Evolutionary conservation across 2,797 vertebrate species (phyloP).

Genomic region (Leptodactylus fallax): DNA sequence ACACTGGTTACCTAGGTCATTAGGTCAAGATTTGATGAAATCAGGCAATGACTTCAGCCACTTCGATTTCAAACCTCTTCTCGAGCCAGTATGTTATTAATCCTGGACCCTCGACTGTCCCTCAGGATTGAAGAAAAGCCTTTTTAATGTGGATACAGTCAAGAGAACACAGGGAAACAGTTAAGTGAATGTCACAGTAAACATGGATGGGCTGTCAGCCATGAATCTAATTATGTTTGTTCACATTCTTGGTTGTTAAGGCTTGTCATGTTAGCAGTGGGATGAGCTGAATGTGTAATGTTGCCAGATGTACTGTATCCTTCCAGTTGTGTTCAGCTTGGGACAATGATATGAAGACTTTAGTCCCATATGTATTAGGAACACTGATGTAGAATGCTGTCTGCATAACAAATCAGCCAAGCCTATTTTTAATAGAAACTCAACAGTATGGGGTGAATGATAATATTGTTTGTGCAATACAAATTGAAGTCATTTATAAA

Average conservation of each 20-base stretch:
- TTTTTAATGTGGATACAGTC: constrained; percentile 17
- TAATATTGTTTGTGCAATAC: neutral
- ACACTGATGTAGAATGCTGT: neutral
- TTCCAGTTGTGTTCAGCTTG: neutral
- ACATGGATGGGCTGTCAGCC: constrained; percentile 42
- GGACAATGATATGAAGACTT: constrained; percentile 2
- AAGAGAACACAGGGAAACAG: neutral
- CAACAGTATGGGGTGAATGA: neutral
- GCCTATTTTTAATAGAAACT: neutral
- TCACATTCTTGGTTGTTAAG: constrained; percentile 31
- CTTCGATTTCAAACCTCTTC: neutral
- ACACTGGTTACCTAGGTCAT: neutral
- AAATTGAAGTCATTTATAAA: neutral
- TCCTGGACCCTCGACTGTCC: constrained; percentile 7
- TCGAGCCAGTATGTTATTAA: constrained; percentile 19
- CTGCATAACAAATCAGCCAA: neutral
- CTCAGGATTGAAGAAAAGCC: constrained; percentile 11
- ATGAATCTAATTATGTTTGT: constrained; percentile 37
- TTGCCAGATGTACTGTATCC: constrained; percentile 12
- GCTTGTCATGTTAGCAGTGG: constrained; percentile 35
- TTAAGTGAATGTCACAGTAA: constrained; percentile 27
- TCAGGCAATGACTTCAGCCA: constrained; percentile 8
- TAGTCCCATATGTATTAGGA: constrained; percentile 10
- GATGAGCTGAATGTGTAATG: constrained; percentile 38
- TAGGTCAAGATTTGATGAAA: constrained; percentile 19